A percentile compares a stretch with the other conserved stretches of the same genome.
phyloP scores from a whole-genome alignment of 1,140 invertebrate genomes.

The Schlechtendalia chinensis region DNA sequence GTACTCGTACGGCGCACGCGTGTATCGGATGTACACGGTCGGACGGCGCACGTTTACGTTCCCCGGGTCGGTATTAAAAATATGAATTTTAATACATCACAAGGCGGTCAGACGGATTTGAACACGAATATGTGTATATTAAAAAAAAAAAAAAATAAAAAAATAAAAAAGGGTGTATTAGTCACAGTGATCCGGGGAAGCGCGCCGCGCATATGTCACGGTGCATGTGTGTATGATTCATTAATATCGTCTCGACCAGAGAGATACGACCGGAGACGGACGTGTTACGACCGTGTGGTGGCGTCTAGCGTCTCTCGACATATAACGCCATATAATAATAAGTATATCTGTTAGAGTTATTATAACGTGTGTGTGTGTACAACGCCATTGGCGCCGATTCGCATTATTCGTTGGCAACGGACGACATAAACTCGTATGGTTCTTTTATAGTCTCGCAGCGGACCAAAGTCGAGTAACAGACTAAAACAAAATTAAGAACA shows the following conservation, averaged over 20 bases:
- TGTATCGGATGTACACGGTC: too few relatives aligned
- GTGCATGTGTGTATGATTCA: slow-evolving; percentile 32
- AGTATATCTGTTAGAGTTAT: slow-evolving; percentile 5
- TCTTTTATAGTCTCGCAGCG: background rate
- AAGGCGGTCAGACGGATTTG: background rate
- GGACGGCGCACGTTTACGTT: too few relatives aligned
- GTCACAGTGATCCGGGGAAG: slow-evolving; percentile 30
- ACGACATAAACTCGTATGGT: background rate
- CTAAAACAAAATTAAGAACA: background rate
- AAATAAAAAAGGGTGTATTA: slow-evolving; percentile 23
- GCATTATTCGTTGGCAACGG: slow-evolving; percentile 10
- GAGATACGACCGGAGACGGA: background rate
- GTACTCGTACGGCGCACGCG: too few relatives aligned
- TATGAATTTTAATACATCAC: too few relatives aligned
- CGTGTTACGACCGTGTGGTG: background rate
- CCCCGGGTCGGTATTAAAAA: too few relatives aligned
- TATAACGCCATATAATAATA: background rate
- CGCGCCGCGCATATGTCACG: background rate
- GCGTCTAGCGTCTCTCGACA: slow-evolving; percentile 6
- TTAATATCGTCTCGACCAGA: slow-evolving; percentile 19
- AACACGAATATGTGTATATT: background rate
- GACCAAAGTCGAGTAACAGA: too few relatives aligned
- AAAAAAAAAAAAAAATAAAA: too few relatives aligned
- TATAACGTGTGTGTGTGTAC: background rate
- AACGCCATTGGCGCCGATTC: background rate